These are phyloP conservation scores for Megalonaias nervosa DNA, from an alignment of 1,140 invertebrate species.

Conservation along the genomic window DNA sequence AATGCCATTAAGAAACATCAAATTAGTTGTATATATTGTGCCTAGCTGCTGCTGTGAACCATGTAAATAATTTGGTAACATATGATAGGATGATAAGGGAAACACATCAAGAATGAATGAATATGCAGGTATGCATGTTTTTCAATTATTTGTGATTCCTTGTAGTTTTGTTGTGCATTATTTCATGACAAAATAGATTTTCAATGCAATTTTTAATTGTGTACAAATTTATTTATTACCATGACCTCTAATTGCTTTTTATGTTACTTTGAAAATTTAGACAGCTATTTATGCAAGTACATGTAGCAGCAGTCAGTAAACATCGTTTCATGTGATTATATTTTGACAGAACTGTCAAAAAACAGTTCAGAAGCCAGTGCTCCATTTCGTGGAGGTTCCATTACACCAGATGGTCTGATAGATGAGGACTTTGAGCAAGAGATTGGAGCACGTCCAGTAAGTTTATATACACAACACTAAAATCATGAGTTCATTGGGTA, in stretches of 20 bases:
- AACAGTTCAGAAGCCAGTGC: slow-evolving; percentile 75
- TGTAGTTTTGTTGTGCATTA: slow-evolving; percentile 1
- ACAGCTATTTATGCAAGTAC: background rate
- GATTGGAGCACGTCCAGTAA: slow-evolving; percentile 77
- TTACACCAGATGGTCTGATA: slow-evolving; percentile 88
- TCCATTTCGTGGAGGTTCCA: slow-evolving; percentile 78
- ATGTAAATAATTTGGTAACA: too few relatives aligned
- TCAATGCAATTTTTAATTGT: slow-evolving; percentile 25
- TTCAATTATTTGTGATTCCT: too few relatives aligned
- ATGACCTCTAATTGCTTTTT: background rate
- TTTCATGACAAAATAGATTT: slow-evolving; percentile 8
- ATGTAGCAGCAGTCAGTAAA: background rate
- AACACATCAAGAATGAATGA: too few relatives aligned
- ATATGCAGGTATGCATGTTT: too few relatives aligned
- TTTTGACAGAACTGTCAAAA: slow-evolving; percentile 60
- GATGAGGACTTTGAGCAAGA: slow-evolving; percentile 96
- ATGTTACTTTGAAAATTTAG: background rate
- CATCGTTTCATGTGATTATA: background rate
- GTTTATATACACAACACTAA: background rate
- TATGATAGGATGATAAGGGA: too few relatives aligned
- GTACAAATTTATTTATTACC: background rate
- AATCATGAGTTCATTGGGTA: too few relatives aligned
- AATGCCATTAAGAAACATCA: too few relatives aligned
- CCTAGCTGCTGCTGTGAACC: too few relatives aligned
- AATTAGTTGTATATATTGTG: too few relatives aligned